Evolutionary conservation across 2,888 invertebrate genomes (phyloP).

Genomic region (Lymantria dispar): DNA sequence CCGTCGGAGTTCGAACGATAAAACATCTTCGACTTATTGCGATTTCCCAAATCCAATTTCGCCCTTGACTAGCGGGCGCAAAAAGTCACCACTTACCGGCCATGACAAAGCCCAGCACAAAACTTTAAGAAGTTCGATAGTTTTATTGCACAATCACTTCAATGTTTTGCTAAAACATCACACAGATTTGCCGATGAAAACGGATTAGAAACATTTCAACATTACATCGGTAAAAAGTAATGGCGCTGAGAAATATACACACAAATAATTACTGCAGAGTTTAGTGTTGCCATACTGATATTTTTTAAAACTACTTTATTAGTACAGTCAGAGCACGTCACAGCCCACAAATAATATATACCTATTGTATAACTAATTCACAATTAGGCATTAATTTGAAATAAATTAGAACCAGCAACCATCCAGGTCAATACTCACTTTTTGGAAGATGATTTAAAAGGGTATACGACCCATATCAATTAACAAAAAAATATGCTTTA

Average conservation of each 20-base stretch:
- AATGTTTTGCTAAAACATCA: conserved; percentile 80
- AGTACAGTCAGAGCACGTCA: too few relatives aligned
- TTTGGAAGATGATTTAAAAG: too few relatives aligned
- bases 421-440: too few relatives aligned
- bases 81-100: conserved; percentile 89
- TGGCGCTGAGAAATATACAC: conserved; percentile 81
- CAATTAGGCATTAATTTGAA: too few relatives aligned
- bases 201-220: conserved; percentile 83
- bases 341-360: too few relatives aligned
- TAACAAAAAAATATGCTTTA: too few relatives aligned
- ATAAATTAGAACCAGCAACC: too few relatives aligned
- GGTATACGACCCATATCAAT: too few relatives aligned
- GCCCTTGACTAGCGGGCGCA: conserved; percentile 81
- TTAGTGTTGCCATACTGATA: conserved; percentile 56
- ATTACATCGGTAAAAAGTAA: conserved; percentile 81
- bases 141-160: conserved; percentile 79
- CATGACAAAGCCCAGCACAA: conserved; percentile 87
- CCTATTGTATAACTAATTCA: too few relatives aligned
- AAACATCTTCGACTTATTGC: conserved; percentile 82
- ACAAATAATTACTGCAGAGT: conserved; percentile 78
- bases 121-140: conserved; percentile 79
- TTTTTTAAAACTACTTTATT: conserved; percentile 1
- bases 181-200: conserved; percentile 82
- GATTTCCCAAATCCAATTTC: conserved; percentile 81
- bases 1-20: conserved; percentile 83